These are phyloP conservation scores for Sylvia borin DNA, from an alignment of 2,797 vertebrate genomes.

Conservation along the genomic window DNA sequence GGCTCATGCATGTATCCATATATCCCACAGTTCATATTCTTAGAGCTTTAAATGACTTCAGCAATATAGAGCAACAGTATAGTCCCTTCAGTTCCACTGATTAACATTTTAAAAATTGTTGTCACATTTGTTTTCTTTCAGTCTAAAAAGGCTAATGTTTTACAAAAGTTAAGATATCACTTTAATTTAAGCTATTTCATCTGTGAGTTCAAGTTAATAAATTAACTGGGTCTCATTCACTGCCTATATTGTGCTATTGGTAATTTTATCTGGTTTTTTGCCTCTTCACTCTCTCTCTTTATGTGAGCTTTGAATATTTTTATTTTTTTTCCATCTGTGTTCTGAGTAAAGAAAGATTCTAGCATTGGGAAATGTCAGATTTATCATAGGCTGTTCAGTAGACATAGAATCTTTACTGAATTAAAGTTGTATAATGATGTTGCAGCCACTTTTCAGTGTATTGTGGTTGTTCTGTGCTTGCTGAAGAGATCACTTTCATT, in stretches of 20 bases:
- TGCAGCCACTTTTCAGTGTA: not conserved
- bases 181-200: not conserved
- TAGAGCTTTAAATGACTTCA: not conserved
- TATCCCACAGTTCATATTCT: not conserved
- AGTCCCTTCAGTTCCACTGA: not conserved
- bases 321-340: not conserved
- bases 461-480: not conserved
- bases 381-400: not conserved
- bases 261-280: not conserved
- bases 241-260: not conserved
- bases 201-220: not conserved
- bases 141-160: not conserved
- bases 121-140: not conserved
- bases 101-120: not conserved
- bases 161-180: not conserved
- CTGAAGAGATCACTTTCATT: not conserved
- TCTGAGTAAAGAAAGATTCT: not conserved
- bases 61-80: rapidly evolving
- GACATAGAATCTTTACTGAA: not conserved
- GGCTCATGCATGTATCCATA: not conserved
- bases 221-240: not conserved
- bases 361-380: not conserved
- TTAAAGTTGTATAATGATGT: not conserved
- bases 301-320: not conserved
- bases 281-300: not conserved